A percentile compares a stretch with the other conserved stretches of the same genome.
Conservation (phyloP, 2,113 vertebrate species). For the Bombycilla garrulus region DNA sequence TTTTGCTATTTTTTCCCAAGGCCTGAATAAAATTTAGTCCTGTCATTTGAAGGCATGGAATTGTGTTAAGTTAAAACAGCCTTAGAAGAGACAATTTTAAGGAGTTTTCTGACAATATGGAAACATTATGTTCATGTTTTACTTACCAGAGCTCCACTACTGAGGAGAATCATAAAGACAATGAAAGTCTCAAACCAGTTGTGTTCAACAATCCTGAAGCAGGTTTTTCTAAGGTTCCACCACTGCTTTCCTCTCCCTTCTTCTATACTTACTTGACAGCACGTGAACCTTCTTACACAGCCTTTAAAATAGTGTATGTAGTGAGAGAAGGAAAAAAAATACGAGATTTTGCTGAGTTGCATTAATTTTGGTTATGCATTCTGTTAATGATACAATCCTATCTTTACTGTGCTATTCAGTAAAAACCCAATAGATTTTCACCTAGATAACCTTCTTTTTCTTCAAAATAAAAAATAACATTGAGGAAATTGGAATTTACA, state of each 20-base stretch:
- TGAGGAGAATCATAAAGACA: slow-evolving; percentile 97
- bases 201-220: slow-evolving; percentile 94
- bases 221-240: slow-evolving; percentile 94
- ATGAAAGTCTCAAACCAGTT: slow-evolving; percentile 99
- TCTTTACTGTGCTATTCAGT: background rate
- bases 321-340: background rate
- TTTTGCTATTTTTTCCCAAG: background rate
- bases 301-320: slow-evolving; percentile 59
- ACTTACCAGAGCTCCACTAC: slow-evolving; percentile 95
- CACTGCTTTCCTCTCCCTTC: slow-evolving; percentile 89
- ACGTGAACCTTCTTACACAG: slow-evolving; percentile 84
- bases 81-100: background rate
- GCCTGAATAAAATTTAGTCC: background rate
- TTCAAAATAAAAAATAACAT: background rate
- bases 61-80: background rate
- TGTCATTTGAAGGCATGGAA: background rate
- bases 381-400: background rate
- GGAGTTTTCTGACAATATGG: background rate
- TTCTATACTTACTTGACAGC: slow-evolving; percentile 90
- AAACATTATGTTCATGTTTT: background rate
- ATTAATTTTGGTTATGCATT: background rate
- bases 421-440: background rate
- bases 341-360: background rate
- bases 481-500: background rate
- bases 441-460: background rate